Conservation (phyloP, 2,888 invertebrate genomes). For the Chironomus tentans region DNA sequence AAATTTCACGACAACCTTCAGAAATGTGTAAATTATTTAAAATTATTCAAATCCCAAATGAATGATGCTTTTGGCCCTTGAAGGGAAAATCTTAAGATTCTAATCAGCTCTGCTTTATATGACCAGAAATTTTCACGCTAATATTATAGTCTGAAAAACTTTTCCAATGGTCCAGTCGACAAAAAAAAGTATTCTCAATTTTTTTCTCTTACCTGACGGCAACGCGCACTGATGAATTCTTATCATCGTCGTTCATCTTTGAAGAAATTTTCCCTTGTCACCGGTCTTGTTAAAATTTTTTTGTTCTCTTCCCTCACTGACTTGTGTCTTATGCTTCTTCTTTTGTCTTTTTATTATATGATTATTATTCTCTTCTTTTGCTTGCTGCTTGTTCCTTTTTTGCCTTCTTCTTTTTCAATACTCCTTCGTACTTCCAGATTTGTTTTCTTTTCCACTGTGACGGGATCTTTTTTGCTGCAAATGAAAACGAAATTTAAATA, state of each 20-base stretch:
- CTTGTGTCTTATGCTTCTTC: neutral
- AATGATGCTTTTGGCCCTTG: neutral
- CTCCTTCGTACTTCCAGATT: neutral
- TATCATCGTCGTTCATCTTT: conserved; percentile 51
- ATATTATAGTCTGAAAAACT: no score
- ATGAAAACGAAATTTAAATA: conserved; percentile 23
- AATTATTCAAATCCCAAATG: conserved; percentile 14
- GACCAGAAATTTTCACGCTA: no score
- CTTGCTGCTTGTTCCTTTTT: neutral
- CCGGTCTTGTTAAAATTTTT: conserved; percentile 5
- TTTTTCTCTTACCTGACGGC: conserved; percentile 52
- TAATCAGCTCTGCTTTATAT: no score
- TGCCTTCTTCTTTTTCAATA: neutral
- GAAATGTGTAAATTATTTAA: neutral
- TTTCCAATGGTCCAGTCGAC: neutral
- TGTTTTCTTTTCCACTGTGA: neutral
- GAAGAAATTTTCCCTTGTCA: conserved; percentile 8
- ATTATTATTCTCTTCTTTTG: neutral
- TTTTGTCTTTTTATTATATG: neutral
- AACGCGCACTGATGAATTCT: conserved; percentile 55
- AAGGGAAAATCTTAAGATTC: neutral
- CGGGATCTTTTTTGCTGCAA: neutral
- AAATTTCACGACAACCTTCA: neutral
- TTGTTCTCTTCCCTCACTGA: neutral
- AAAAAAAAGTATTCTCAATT: neutral